Evolutionary conservation across 1,140 invertebrate species (phyloP), one percentile per base, ranked within the genome.

Genomic region (Antheraea mylitta): DNA sequence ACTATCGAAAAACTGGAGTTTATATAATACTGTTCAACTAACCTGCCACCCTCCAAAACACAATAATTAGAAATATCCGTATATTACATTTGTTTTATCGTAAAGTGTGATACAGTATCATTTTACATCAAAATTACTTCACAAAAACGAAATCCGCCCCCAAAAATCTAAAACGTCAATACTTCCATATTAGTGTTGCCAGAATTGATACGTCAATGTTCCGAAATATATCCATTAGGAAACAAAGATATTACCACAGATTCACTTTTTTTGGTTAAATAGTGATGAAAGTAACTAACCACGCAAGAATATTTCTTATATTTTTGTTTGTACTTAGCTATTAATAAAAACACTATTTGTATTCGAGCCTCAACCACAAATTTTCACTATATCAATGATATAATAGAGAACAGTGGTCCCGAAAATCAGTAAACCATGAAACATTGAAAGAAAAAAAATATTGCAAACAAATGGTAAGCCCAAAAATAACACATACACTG

Each of bases 81-180:
- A 78, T 80, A 78, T 73, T 78, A 68, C 11, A 70, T 64, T 66
- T 60, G 45, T 22, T 68, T 64, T 42, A 73, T 69, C 45, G 59
- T 45, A 62, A 64, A 67, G 66, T 60, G 60, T 22, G 59, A 62
- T 73, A 69, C 70, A 78, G 71, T 75, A 64, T 75, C 79, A 81
- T 81, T 74, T 79, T 81, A 65, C 68, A 48, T 37, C 48, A 18
- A 66, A 70, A 74, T 53, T 71, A 58, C 70, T 64, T 60, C 37
- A 65, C 45, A 64, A 69, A 67, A 66, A 81, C 70, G 80, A 85
- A 83, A 87, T 80, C 87, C 86, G 85, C 88, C 88, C 88, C 86
- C 85, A 85, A 90, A 85, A 90, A 87, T 82, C 6, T 85, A 85
- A 87, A 87, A 87, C 86, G 87, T 88, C 87, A 86, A 89, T 83